Evolutionary conservation across 2,888 invertebrate species (phyloP).

Genomic region (Mythimna loreyi): DNA sequence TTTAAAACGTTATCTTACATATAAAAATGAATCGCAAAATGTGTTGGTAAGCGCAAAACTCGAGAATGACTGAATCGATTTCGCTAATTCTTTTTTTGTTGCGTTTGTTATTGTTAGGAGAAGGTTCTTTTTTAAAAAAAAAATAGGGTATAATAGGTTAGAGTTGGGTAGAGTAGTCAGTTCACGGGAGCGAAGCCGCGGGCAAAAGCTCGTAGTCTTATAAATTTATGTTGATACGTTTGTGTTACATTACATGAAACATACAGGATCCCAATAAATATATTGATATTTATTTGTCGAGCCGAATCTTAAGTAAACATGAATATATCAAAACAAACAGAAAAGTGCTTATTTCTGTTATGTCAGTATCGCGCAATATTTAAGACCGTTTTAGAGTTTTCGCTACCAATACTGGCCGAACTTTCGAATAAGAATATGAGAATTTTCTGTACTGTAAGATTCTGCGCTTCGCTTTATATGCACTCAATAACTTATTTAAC

Average conservation of each 20-base stretch:
- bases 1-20: no score
- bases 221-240: neutral
- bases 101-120: no score
- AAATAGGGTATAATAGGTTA: no score
- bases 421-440: slow-evolving; percentile 28
- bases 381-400: slow-evolving; percentile 28
- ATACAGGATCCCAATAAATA: neutral
- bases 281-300: slow-evolving; percentile 22
- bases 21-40: no score
- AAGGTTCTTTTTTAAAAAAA: no score
- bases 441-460: slow-evolving; percentile 14
- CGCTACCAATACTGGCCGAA: slow-evolving; percentile 38
- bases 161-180: no score
- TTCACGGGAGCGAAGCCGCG: no score
- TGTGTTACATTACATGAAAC: neutral
- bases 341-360: slow-evolving; percentile 36
- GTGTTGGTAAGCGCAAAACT: no score
- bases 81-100: no score
- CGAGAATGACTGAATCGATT: no score
- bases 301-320: slow-evolving; percentile 23
- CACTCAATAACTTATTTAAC: slow-evolving; percentile 6
- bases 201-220: no score
- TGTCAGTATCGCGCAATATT: slow-evolving; percentile 24
- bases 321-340: slow-evolving; percentile 46
- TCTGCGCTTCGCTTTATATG: slow-evolving; percentile 4